Base-by-base conservation (phyloP, 2,113 vertebrate genomes). In the Podilymbus podiceps region DNA sequence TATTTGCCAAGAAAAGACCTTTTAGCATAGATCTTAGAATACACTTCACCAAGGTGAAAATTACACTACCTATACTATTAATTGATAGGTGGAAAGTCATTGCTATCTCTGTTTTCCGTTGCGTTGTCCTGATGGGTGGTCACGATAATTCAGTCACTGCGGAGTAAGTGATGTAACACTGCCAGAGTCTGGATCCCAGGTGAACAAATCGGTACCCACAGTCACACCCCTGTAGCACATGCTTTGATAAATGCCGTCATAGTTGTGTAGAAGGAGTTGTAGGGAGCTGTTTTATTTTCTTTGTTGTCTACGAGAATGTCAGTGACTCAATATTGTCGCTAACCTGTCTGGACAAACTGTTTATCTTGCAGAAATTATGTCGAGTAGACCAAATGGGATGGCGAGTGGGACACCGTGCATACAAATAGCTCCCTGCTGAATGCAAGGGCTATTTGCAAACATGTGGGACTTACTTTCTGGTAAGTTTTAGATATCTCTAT, bases 21-120 rank as follows among this genome's bases (percentile, higher is more conserved):
- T 4, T 55, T 47, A 40, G 10, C 35, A 10, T 8, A 53, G 28
- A 16, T 30, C 33, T 46, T 33, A 38, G 24, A 75, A 20, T 27
- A 21, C 10, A 76, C 64, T 30, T 16, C 8, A 42, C 46, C 38
- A 21, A 71, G 75, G 66, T 73, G 64, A 42, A 90, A 87, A 88
- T 30, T 49, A 79, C 10, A 25, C 35, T 42, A 28, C 8, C 8
- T 67, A 5, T 46, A 17, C 30, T 62, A 38, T 27, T 42, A 53
- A 59, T 9, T 63, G 31, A 25, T 21, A 27, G 24, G 35, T 33
- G 35, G 31, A 60, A 75, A 88, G 22, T 2, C 53, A 22, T 19
- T 8, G 4, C 28, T 38, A 2, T 25, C 28, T 33, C 44, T 50
- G 42, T 55, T 67, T 38, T 2, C 0, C 16, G 11, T 33, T 35